Evolutionary conservation across 2,888 invertebrate species (phyloP), one percentile per base, ranked within the genome.

Genomic region (Cerastoderma edule): DNA sequence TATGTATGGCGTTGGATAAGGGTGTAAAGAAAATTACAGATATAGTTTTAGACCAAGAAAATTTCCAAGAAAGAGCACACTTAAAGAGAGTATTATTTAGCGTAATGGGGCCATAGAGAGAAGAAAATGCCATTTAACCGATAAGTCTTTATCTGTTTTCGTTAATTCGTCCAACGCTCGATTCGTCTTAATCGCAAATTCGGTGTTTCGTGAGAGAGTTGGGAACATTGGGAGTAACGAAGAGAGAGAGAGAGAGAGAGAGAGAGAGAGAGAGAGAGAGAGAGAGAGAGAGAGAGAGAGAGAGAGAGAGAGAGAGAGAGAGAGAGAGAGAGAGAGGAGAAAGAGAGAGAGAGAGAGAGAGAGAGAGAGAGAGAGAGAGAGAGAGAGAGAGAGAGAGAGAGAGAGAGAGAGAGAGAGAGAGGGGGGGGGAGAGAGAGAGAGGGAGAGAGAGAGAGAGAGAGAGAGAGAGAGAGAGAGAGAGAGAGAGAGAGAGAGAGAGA

Each of bases 381-480:
- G 44, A 10, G 44, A 13, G 44, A 44, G 44, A 44, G 53, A 16
- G 22, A 53, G n/a, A 53, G 24, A n/a, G 53, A 53, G 53, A 53
- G 53, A 53, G 22, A 53, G 53, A 53, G 53, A 53, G 53, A 22
- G 53, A 53, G 24, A 53, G 22, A 22, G 53, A 53, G 22, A 53
- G 53, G n/a, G 22, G n/a, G 53, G n/a, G 22, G n/a, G 53, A 53
- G 22, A 53, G 53, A 53, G 22, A 53, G 53, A 53, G 22, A 53
- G 53, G n/a, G 22, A 53, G 53, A 53, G 53, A 53, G 53, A 53
- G 53, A 53, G 53, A 53, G 24, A 53, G 53, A 53, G 53, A 53
- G 53, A 53, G 13, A 53, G 53, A 22, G n/a, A 53, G 53, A 53
- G n/a, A 53, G 22, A 53, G 13, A 53, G 13, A n/a, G 53, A 16